Percentiles rank a stretch among this genome's conserved stretches.
These are phyloP conservation scores for Cataglyphis rosenhaueri DNA, from an alignment of 2,888 invertebrate genomes.

Conservation along the genomic window DNA sequence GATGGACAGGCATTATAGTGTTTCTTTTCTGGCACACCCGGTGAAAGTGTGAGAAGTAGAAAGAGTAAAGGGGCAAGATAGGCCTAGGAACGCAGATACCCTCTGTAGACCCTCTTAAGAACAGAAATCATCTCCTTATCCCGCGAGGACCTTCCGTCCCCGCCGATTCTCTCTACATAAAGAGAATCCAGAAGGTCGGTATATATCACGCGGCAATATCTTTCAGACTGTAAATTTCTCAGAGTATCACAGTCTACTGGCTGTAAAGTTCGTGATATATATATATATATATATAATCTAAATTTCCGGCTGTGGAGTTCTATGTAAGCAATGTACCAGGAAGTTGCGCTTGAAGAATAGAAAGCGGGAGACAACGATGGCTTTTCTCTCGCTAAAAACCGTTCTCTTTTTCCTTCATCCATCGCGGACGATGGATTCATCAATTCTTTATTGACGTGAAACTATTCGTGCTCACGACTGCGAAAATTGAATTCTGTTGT, in stretches of 20 bases:
- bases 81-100: conserved; percentile 40
- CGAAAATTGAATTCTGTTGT: conserved; percentile 49
- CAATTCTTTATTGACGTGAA: conserved; percentile 41
- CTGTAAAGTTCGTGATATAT: conserved; percentile 46
- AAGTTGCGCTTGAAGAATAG: background rate
- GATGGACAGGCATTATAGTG: conserved; percentile 67
- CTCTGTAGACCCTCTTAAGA: conserved; percentile 68
- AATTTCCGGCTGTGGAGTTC: conserved; percentile 34
- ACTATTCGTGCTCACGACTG: conserved; percentile 40
- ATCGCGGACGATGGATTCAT: conserved; percentile 39
- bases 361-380: conserved; percentile 1
- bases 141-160: conserved; percentile 45
- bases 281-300: conserved; percentile 23
- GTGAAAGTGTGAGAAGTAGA: background rate
- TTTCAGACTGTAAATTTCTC: conserved; percentile 61
- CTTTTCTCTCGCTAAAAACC: background rate
- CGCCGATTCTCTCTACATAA: conserved; percentile 64
- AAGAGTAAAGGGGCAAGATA: conserved; percentile 13
- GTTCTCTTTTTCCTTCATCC: conserved; percentile 49
- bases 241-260: conserved; percentile 32
- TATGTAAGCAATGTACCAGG: background rate
- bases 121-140: conserved; percentile 74
- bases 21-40: conserved; percentile 50
- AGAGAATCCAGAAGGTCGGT: conserved; percentile 37
- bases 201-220: conserved; percentile 57